Conservation (phyloP, 2,888 invertebrate species). For the Parnassius glacialis region DNA sequence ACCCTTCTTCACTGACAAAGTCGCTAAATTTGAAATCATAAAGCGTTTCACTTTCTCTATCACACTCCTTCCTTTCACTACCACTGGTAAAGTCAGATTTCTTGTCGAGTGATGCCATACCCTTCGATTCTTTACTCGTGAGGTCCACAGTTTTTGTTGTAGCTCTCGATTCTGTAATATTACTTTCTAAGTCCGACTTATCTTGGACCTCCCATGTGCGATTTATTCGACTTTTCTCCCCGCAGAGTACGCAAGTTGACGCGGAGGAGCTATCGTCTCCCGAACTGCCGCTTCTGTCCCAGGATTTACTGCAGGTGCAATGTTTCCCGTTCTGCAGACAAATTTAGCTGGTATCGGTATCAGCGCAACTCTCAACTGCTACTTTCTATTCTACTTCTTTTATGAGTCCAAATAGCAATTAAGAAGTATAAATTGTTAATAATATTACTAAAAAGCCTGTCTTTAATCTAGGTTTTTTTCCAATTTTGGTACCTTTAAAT, state of each 20-base stretch:
- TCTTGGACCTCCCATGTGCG: conserved; percentile 36
- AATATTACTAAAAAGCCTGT: too few species aligned
- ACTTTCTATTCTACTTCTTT: conserved; percentile 15
- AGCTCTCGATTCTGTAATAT: conserved; percentile 29
- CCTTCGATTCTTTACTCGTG: conserved; percentile 10
- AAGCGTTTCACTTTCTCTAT: conserved; percentile 44
- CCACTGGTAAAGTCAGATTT: conserved; percentile 50
- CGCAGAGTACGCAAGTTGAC: conserved; percentile 65
- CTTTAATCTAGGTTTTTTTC: too few species aligned
- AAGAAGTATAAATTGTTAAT: too few species aligned
- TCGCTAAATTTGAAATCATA: conserved; percentile 57
- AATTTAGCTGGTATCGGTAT: conserved; percentile 50
- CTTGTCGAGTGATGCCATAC: conserved; percentile 41
- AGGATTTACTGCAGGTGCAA: conserved; percentile 56
- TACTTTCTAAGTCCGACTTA: conserved; percentile 45
- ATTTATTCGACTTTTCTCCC: conserved; percentile 38
- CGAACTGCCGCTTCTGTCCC: conserved; percentile 45
- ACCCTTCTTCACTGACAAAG: conserved; percentile 56
- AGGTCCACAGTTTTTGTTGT: conserved; percentile 26
- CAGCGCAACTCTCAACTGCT: conserved; percentile 29
- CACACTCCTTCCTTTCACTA: conserved; percentile 40
- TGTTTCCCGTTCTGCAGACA: conserved; percentile 63
- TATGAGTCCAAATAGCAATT: too few species aligned
- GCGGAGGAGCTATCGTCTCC: conserved; percentile 57
- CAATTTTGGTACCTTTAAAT: too few species aligned